Conservation (phyloP, 2,113 vertebrate genomes). For the Talpa occidentalis region DNA sequence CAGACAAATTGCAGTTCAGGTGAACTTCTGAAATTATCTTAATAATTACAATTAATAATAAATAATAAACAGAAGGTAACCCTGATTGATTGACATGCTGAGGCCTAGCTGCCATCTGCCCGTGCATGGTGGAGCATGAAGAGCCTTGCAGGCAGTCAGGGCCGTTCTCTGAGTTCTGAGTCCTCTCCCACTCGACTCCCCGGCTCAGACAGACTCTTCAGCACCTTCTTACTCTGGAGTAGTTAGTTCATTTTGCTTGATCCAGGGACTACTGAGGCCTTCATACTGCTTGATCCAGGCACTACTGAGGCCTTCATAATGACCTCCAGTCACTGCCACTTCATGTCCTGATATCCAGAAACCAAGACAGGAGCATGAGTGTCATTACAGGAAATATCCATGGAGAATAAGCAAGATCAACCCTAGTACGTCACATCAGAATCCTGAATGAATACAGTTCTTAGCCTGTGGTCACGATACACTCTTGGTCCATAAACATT, state of each 20-base stretch:
- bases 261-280: too few relatives aligned
- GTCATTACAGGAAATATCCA: neutral
- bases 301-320: neutral
- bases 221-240: too few relatives aligned
- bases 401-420: neutral
- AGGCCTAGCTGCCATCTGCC: too few relatives aligned
- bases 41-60: too few relatives aligned
- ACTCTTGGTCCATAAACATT: neutral
- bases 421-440: neutral
- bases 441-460: neutral
- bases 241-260: neutral
- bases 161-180: neutral
- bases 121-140: neutral
- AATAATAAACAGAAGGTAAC: neutral
- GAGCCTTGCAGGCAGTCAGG: too few relatives aligned
- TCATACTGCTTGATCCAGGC: too few relatives aligned
- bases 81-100: neutral
- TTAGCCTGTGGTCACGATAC: too few relatives aligned
- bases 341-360: neutral
- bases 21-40: neutral
- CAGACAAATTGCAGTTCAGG: neutral
- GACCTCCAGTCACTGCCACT: neutral
- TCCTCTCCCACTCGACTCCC: neutral
- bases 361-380: neutral
- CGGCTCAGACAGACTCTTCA: neutral